Evolutionary conservation across 1,140 invertebrate genomes (phyloP), one percentile per base, ranked within the genome.

Genomic region (Popillia japonica): DNA sequence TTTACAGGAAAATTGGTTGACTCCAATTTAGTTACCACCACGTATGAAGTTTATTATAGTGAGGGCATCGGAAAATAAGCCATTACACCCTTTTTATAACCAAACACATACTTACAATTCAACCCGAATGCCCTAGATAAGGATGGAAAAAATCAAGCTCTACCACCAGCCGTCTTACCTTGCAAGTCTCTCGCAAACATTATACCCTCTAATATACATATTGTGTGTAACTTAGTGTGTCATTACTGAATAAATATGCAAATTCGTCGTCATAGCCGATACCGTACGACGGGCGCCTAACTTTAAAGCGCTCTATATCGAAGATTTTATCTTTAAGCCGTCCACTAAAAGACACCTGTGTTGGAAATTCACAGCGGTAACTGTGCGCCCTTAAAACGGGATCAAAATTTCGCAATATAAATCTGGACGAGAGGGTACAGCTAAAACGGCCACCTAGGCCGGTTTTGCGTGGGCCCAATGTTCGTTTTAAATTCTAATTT

Each of bases 371-470:
- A 48, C 44, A n/a, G 44, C 44, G 44, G 11, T 14, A 48, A n/a
- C 44, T 48, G 11, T n/a, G 44, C 44, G 1, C 44, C 11, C 44
- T 48, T 48, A 48, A 48, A 48, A 48, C 44, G 17, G 44, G 44
- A n/a, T 48, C 44, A 48, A n/a, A 48, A 48, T 48, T 48, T 48
- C 44, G 44, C 44, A 48, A 48, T 48, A 48, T 48, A 48, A 48
- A 48, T 48, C 44, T 48, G 44, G 11, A n/a, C n/a, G 44, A 10
- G 44, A 48, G 44, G 44, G 44, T 10, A 48, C 44, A 10, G 44
- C 11, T n/a, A n/a, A 48, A 48, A 48, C 11, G 44, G 44, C n/a
- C n/a, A 48, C 44, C 44, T 48, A 14, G 11, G 44, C 44, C 11
- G 44, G 11, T 48, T 48, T 2, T 48, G 44, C 17, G 44, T 48